A percentile compares a stretch with the other conserved stretches of the same genome.
Evolutionary conservation across 2,797 vertebrate species (phyloP).

Genomic region (Zalophus californianus): DNA sequence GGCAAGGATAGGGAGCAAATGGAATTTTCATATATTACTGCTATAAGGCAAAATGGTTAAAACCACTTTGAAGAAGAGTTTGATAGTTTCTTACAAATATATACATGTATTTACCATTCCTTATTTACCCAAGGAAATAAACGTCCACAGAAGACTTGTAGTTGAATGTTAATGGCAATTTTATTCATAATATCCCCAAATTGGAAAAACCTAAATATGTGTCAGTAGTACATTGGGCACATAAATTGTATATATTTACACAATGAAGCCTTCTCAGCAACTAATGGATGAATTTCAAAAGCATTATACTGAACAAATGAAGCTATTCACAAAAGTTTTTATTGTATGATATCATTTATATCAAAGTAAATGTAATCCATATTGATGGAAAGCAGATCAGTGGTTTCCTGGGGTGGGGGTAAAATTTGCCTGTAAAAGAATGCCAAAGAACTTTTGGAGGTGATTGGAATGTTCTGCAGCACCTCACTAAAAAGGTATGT

Average conservation of each 20-base stretch:
- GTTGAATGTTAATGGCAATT: background rate
- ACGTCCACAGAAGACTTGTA: background rate
- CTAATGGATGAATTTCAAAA: background rate
- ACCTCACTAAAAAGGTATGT: background rate
- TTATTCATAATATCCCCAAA: slow-evolving; percentile 7
- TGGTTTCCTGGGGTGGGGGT: background rate
- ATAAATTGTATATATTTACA: background rate
- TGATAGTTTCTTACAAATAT: background rate
- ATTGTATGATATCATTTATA: background rate
- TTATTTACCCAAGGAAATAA: background rate
- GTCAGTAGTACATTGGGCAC: background rate
- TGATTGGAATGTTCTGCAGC: background rate
- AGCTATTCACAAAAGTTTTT: background rate
- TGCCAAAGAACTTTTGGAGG: background rate
- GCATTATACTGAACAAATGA: background rate
- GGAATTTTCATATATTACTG: background rate
- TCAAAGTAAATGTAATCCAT: background rate
- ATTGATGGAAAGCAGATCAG: background rate
- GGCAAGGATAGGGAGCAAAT: background rate
- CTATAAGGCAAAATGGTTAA: background rate
- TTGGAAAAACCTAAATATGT: background rate
- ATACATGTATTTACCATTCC: background rate
- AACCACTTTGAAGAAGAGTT: background rate
- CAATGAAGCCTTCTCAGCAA: background rate
- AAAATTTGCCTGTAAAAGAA: background rate